A percentile compares a stretch with the other conserved stretches of the same genome.
Evolutionary conservation across 2,888 invertebrate species (phyloP).

Genomic region (Hipparchia sbordonii): DNA sequence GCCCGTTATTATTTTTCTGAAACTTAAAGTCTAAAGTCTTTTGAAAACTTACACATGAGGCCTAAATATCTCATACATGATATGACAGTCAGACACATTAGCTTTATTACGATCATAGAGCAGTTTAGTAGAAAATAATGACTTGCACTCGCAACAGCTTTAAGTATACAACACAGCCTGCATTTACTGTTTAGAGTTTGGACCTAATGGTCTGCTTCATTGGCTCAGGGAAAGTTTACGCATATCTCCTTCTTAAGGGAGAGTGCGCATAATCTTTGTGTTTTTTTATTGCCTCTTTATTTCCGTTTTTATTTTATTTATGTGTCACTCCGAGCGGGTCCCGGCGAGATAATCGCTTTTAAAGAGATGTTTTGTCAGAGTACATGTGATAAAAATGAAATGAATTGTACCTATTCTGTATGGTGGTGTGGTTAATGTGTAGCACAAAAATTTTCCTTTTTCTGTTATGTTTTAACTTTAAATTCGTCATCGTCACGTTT

Average conservation of each 20-base stretch:
- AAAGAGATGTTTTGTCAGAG: slow-evolving; percentile 26
- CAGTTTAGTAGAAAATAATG: too few relatives aligned
- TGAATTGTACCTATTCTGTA: slow-evolving; percentile 15
- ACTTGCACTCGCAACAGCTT: too few relatives aligned
- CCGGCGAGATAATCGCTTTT: slow-evolving; percentile 32
- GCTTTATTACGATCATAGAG: background rate
- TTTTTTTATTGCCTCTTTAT: slow-evolving; percentile 25
- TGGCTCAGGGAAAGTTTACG: background rate
- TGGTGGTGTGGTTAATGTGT: background rate
- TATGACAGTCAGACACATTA: too few relatives aligned
- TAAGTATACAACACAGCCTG: background rate
- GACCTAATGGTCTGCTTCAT: background rate
- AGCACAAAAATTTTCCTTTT: background rate
- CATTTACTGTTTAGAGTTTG: background rate
- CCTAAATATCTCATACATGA: too few relatives aligned
- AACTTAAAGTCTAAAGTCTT: too few relatives aligned
- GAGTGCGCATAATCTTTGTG: background rate
- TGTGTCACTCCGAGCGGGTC: slow-evolving; percentile 26
- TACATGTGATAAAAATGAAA: slow-evolving; percentile 11
- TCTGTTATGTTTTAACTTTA: slow-evolving; percentile 4
- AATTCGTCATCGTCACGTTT: slow-evolving; percentile 1
- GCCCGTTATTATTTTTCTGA: too few relatives aligned
- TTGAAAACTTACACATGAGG: too few relatives aligned
- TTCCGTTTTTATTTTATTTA: slow-evolving; percentile 32
- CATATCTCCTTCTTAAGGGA: background rate